Percentiles rank a stretch among this genome's conserved stretches.
Conservation (phyloP, 2,888 invertebrate species). For the Esperia sulphurella region DNA sequence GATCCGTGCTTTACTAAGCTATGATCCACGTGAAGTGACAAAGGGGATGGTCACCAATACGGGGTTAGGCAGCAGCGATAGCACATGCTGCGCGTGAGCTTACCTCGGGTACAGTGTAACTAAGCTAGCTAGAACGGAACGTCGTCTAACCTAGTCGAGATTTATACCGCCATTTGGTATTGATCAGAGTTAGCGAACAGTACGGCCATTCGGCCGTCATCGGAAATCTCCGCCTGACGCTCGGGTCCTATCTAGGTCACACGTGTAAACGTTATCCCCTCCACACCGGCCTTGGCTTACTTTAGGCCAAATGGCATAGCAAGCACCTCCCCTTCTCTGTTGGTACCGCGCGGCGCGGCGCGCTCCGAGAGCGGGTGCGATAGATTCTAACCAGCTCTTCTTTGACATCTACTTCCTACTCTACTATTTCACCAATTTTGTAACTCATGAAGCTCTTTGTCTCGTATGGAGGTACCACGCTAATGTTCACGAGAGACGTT, state of each 20-base stretch:
- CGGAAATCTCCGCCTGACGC: slow-evolving; percentile 52
- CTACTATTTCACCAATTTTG: no score
- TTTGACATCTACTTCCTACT: slow-evolving; percentile 1
- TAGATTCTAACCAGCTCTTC: slow-evolving; percentile 6
- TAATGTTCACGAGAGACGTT: no score
- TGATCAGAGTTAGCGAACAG: slow-evolving; percentile 48
- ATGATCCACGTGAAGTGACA: slow-evolving; percentile 37
- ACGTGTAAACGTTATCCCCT: slow-evolving; percentile 77
- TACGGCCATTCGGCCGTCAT: slow-evolving; percentile 39
- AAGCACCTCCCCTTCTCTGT: slow-evolving; percentile 63
- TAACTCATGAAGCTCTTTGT: no score
- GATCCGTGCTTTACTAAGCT: slow-evolving; percentile 40
- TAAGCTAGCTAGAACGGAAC: slow-evolving; percentile 26
- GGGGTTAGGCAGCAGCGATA: neutral
- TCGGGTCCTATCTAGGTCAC: slow-evolving; percentile 74
- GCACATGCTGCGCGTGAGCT: neutral
- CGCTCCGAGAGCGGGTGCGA: slow-evolving; percentile 1
- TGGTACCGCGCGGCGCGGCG: slow-evolving; percentile 21
- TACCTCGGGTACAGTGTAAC: slow-evolving; percentile 12
- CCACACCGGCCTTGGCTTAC: slow-evolving; percentile 77
- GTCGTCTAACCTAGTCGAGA: slow-evolving; percentile 17
- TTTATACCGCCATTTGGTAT: slow-evolving; percentile 39
- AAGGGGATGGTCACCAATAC: slow-evolving; percentile 23
- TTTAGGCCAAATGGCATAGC: slow-evolving; percentile 62
- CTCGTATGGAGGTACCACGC: no score